Conservation (phyloP, 2,888 invertebrate species). For the Tipula lateralis region DNA sequence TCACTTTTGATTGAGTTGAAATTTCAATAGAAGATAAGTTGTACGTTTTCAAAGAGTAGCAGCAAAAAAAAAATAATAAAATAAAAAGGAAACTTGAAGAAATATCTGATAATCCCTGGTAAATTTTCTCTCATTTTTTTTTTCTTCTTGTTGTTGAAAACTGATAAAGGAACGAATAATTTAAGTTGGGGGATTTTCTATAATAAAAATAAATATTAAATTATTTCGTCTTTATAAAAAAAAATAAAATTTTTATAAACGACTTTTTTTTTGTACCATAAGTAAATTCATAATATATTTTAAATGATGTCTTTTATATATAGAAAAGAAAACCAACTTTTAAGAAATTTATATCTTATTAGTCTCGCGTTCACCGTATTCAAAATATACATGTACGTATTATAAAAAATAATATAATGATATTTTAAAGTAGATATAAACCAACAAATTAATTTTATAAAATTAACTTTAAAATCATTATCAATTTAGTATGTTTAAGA, state of each 20-base stretch:
- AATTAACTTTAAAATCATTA: neutral
- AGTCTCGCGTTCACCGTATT: neutral
- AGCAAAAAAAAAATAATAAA: neutral
- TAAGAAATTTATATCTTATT: neutral
- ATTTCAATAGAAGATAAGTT: neutral
- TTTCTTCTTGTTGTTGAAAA: neutral
- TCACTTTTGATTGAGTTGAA: neutral
- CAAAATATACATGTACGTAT: neutral
- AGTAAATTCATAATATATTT: neutral
- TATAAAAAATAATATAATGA: neutral
- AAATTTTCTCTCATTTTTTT: neutral
- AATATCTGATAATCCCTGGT: neutral
- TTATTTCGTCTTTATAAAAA: neutral
- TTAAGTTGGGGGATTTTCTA: neutral
- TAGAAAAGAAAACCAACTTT: neutral
- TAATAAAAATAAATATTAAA: neutral
- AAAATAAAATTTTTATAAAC: neutral
- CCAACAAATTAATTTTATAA: neutral
- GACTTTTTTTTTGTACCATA: neutral
- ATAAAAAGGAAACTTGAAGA: neutral
- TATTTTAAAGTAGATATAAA: neutral
- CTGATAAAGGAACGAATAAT: neutral
- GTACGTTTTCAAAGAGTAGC: neutral
- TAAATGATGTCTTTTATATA: neutral
- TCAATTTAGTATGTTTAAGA: neutral